Conservation (phyloP, 2,888 invertebrate genomes). For the Synergus itoensis region DNA sequence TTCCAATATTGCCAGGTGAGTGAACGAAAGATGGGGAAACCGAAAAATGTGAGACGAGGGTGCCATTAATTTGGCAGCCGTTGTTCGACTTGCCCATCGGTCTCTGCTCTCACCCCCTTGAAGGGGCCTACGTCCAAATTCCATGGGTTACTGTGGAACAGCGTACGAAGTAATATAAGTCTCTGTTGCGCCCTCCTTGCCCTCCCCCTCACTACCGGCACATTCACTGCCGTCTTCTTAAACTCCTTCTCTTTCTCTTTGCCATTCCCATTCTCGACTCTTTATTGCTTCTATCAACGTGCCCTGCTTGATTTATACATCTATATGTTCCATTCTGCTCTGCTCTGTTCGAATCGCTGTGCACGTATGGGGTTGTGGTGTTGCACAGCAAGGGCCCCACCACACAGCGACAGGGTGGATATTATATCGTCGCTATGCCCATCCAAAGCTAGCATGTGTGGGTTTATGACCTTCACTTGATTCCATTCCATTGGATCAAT, state of each 20-base stretch:
- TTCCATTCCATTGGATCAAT: constrained; percentile 39
- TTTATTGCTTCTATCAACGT: constrained; percentile 75
- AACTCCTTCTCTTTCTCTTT: constrained; percentile 41
- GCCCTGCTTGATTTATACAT: constrained; percentile 71
- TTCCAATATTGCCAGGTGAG: constrained; percentile 66
- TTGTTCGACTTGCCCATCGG: constrained; percentile 66
- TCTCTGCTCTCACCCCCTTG: constrained; percentile 44
- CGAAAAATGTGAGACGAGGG: constrained; percentile 64
- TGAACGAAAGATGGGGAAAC: constrained; percentile 57
- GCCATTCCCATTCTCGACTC: constrained; percentile 64
- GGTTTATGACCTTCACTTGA: constrained; percentile 33
- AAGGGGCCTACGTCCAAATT: constrained; percentile 63
- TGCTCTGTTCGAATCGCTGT: constrained; percentile 45
- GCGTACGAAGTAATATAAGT: constrained; percentile 61
- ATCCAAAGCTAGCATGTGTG: constrained; percentile 33
- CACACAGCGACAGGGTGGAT: constrained; percentile 54
- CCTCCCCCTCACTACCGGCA: constrained; percentile 41
- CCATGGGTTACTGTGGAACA: constrained; percentile 61
- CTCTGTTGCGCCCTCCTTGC: constrained; percentile 48
- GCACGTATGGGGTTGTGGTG: constrained; percentile 46
- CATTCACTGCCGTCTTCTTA: constrained; percentile 41
- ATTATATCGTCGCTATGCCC: constrained; percentile 56
- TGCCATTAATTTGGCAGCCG: constrained; percentile 71
- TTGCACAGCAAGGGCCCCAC: constrained; percentile 50
- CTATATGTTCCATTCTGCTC: constrained; percentile 63